Evolutionary conservation across 2,888 invertebrate species (phyloP), one percentile per base, ranked within the genome.

Genomic region (Encarsia formosa): DNA sequence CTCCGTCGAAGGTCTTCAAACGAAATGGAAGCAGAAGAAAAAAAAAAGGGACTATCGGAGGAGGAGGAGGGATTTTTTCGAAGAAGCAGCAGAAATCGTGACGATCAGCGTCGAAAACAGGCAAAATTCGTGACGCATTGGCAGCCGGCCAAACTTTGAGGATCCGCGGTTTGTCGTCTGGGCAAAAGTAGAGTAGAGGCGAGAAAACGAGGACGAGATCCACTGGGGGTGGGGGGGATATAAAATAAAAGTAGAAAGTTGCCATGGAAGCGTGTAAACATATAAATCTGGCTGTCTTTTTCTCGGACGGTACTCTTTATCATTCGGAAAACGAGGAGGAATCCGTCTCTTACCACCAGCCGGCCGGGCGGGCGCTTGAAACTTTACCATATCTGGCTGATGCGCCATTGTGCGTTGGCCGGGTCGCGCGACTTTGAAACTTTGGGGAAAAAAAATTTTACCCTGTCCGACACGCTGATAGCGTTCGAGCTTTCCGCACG

Each of bases 241-340:
- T 64, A 60, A 65, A 67, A 67, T 67, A 65, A 69, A 68, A 66
- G 66, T 66, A 68, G 67, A 70, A 70, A 69, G 69, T 71, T 69
- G 62, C 69, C 62, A 65, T 64, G 65, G 66, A 58, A 67, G 61
- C 70, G 65, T 69, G 71, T 71, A 71, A 71, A 71, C 71, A 71
- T 68, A 70, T 71, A 70, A 71, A 71, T 71, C 69, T 66, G 61
- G 55, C 54, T 54, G 56, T 54, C 59, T 55, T 44, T 41, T 9
- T n/a, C n/a, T n/a, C n/a, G 44, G 22, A 15, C 40, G 16, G 24
- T 6, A 11, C 4, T 20, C 18, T n/a, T n/a, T n/a, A n/a, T n/a
- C n/a, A n/a, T n/a, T n/a, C n/a, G n/a, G n/a, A n/a, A n/a, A n/a
- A n/a, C n/a, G n/a, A n/a, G n/a, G n/a, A n/a, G n/a, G n/a, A n/a